Evolutionary conservation across 2,113 vertebrate species (phyloP), one percentile per base, ranked within the genome.

Genomic region (Protobothrops flavoviridis): DNA sequence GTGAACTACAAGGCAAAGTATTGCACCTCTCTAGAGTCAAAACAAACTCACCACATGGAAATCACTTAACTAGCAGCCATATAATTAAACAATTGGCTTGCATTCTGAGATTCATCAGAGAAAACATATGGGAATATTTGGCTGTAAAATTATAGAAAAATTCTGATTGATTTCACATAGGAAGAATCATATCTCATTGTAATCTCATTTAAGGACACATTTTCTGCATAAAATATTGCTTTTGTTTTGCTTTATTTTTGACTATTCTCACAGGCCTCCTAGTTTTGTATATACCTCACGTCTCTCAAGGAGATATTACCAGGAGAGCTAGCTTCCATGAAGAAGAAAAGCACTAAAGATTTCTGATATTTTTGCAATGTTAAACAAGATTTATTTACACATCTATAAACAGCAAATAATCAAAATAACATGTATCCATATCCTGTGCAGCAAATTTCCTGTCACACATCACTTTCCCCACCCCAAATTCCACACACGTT

Each of bases 51-150:
- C 1, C 17, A 93, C 90, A 90, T 24, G 29, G 89, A 92, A 93
- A 87, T 20, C 69, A 81, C n/a, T 39, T 81, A 81, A 81, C n/a
- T 81, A 81, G 8, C 88, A 93, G 86, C 24, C 29, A 29, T 52
- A 61, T n/a, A 92, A 5, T 69, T 89, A 90, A 85, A 13, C 11
- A n/a, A 86, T n/a, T 91, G 0, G 17, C n/a, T 81, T 90, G 88
- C 23, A 56, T 89, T 89, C 74, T 93, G 89, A 87, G 91, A 26
- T 88, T 11, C 43, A 94, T 90, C 45, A 91, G 90, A 87, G 0
- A 7, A 0, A 29, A 17, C 0, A 0, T 23, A 91, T 89, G 39
- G 87, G 6, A 94, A 91, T 89, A 69, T 3, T 85, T 57, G 21
- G 53, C 53, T 81, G 24, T 59, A 56, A 91, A 88, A 50, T 61